phyloP scores from a whole-genome alignment of 2,888 invertebrate species.

The Orthosia gracilis region DNA sequence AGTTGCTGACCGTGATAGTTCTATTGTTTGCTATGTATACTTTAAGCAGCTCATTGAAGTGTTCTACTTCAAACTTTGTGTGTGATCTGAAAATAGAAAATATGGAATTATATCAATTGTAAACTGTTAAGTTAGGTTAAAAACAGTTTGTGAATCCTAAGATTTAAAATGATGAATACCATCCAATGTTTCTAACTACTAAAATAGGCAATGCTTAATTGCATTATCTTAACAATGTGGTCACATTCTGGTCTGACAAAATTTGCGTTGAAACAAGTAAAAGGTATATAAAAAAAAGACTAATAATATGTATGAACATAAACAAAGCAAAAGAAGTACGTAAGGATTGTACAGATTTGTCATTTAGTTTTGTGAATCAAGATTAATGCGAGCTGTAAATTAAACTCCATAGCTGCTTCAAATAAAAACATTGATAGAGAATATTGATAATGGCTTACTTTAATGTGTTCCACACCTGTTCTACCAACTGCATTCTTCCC shows the following conservation, averaged over 20 bases:
- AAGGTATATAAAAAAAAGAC: too few species aligned
- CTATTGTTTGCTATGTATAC: slow-evolving; percentile 91
- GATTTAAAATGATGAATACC: not conserved
- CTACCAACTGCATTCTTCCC: slow-evolving; percentile 87
- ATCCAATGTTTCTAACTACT: too few species aligned
- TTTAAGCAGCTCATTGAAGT: slow-evolving; percentile 91
- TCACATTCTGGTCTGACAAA: too few species aligned
- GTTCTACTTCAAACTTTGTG: slow-evolving; percentile 83
- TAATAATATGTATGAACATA: too few species aligned
- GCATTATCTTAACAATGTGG: not conserved
- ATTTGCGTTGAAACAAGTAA: too few species aligned
- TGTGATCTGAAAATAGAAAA: slow-evolving; percentile 76
- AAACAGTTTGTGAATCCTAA: too few species aligned
- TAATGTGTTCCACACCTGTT: slow-evolving; percentile 90
- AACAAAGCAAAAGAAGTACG: too few species aligned
- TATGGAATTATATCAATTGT: not conserved
- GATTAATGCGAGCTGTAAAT: not conserved
- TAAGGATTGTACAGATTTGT: too few species aligned
- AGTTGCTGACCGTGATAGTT: slow-evolving; percentile 82
- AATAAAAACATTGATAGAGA: not conserved
- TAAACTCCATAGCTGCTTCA: not conserved
- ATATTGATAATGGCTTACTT: slow-evolving; percentile 74
- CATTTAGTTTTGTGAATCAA: not conserved
- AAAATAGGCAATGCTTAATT: too few species aligned
- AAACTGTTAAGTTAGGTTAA: not conserved